Conservation (phyloP, 2,797 vertebrate genomes). For the Megaceryle alcyon region DNA sequence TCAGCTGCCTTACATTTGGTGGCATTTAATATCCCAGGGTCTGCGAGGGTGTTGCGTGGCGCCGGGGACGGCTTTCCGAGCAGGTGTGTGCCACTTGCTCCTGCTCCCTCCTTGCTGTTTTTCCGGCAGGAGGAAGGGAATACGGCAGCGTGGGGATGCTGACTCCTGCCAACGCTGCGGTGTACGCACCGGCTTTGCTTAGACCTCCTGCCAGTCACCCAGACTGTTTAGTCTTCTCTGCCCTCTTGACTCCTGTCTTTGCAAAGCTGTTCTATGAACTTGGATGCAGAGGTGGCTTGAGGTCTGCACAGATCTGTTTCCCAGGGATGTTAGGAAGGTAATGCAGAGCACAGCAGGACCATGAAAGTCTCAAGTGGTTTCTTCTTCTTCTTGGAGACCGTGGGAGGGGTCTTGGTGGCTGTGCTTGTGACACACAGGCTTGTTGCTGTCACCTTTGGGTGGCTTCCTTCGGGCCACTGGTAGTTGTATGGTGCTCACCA, state of each 20-base stretch:
- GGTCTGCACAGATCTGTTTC: not conserved
- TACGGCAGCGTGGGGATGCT: not conserved
- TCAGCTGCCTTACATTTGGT: not conserved
- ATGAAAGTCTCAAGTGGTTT: not conserved
- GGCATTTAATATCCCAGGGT: not conserved
- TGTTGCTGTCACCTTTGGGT: not conserved
- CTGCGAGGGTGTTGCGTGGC: not conserved
- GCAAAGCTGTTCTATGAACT: not conserved
- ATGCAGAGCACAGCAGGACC: not conserved
- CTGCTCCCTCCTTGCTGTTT: not conserved
- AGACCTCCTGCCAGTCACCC: not conserved
- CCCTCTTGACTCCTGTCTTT: not conserved
- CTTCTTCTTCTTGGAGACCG: not conserved
- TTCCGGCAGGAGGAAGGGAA: not conserved
- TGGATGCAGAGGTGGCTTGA: not conserved
- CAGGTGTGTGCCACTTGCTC: not conserved
- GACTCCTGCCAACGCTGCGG: not conserved
- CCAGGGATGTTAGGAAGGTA: not conserved
- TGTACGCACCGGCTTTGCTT: fast-evolving
- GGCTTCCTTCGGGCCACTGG: not conserved
- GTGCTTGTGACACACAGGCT: not conserved
- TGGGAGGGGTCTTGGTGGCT: not conserved
- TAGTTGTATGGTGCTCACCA: not conserved
- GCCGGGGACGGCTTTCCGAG: not conserved
- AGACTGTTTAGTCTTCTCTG: not conserved